Conservation (phyloP, 1,140 invertebrate species). For the Batillaria attramentaria region DNA sequence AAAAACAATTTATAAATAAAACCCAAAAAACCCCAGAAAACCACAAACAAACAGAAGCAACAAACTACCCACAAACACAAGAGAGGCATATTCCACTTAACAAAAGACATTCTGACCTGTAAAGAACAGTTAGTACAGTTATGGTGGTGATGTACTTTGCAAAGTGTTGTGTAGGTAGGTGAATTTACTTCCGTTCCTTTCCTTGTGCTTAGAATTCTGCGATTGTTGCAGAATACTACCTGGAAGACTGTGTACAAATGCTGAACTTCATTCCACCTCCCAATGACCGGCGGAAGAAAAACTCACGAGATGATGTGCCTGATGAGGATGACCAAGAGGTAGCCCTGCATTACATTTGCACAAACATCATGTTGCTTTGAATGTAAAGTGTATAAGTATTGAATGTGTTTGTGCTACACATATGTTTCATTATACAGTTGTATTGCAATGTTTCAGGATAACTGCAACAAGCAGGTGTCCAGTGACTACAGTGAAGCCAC, state of each 20-base stretch:
- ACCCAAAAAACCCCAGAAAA: too few species aligned
- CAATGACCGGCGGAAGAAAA: conserved; percentile 73
- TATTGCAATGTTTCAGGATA: conserved; percentile 57
- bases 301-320: conserved; percentile 79
- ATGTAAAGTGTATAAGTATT: too few species aligned
- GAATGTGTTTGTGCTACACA: too few species aligned
- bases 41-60: background rate
- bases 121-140: too few species aligned
- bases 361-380: too few species aligned
- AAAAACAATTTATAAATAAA: too few species aligned
- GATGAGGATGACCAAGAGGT: conserved; percentile 76
- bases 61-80: background rate
- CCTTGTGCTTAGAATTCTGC: too few species aligned
- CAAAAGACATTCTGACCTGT: too few species aligned
- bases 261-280: conserved; percentile 85
- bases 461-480: conserved; percentile 69
- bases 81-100: too few species aligned
- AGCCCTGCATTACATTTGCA: too few species aligned
- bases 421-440: background rate
- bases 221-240: conserved; percentile 81
- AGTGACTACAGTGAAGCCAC: conserved; percentile 76
- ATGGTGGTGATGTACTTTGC: background rate
- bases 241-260: conserved; percentile 91
- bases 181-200: too few species aligned
- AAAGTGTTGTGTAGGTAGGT: background rate